A percentile compares a stretch with the other conserved stretches of the same genome.
phyloP scores from a whole-genome alignment of 2,113 vertebrate species.

The Cavia aperea region DNA sequence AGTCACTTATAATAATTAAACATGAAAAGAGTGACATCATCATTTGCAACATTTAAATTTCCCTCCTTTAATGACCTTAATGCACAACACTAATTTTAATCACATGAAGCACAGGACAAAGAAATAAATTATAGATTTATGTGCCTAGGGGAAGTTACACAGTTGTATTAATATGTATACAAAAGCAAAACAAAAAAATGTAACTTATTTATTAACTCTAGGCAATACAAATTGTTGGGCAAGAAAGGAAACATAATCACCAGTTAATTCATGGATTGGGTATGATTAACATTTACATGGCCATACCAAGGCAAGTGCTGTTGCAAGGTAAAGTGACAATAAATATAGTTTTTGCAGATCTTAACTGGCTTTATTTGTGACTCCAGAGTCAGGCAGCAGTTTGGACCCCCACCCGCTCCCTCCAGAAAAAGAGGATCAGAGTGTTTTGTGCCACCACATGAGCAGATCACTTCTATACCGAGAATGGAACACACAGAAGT shows the following conservation, averaged over 20 bases:
- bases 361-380: not conserved
- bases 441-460: not conserved
- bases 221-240: not conserved
- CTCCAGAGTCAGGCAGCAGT: not conserved
- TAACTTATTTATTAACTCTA: not conserved
- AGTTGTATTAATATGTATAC: not conserved
- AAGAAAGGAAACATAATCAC: not conserved
- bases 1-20: not conserved
- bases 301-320: not conserved
- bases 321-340: not conserved
- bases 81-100: constrained; percentile 10
- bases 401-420: no score
- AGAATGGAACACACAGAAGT: not conserved
- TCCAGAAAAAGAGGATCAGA: not conserved
- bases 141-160: not conserved
- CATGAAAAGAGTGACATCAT: not conserved
- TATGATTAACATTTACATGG: not conserved
- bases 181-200: not conserved
- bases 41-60: not conserved
- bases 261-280: not conserved
- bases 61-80: constrained; percentile 38
- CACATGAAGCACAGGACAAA: not conserved
- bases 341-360: not conserved
- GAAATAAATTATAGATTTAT: not conserved
- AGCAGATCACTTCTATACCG: not conserved